Evolutionary conservation across 2,797 vertebrate genomes (phyloP).

Genomic region (Cyclura pinguis): DNA sequence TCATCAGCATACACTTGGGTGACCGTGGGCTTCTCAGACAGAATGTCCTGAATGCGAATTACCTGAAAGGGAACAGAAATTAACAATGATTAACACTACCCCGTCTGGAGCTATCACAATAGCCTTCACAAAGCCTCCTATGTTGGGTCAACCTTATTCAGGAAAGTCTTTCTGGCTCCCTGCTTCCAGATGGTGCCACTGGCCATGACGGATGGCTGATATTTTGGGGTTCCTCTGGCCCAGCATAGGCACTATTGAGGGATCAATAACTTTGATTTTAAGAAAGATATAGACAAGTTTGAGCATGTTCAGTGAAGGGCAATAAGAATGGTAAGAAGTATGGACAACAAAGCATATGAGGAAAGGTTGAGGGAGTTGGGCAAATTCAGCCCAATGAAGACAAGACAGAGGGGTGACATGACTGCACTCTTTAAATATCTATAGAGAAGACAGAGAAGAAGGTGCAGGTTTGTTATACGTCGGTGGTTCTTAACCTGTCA

Average conservation of each 20-base stretch:
- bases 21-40: constrained; percentile 83
- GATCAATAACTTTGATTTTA: too few species aligned
- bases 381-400: too few species aligned
- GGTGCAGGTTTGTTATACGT: too few species aligned
- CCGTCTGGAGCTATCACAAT: neutral
- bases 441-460: too few species aligned
- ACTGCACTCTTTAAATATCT: too few species aligned
- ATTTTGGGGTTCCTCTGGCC: neutral
- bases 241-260: neutral
- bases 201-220: neutral
- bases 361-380: too few species aligned
- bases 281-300: too few species aligned
- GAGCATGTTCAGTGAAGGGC: too few species aligned
- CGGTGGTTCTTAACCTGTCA: too few species aligned
- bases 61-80: constrained; percentile 76
- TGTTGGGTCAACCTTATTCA: neutral
- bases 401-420: too few species aligned
- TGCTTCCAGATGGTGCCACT: neutral
- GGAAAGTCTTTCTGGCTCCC: neutral
- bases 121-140: neutral
- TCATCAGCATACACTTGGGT: constrained; percentile 85
- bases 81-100: neutral
- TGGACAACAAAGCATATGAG: too few species aligned
- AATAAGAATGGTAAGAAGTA: too few species aligned
- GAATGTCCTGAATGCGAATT: constrained; percentile 86